A percentile compares a stretch with the other conserved stretches of the same genome.
These are phyloP conservation scores for Oreohelix idahoensis DNA, from an alignment of 1,140 invertebrate genomes.

Conservation along the genomic window DNA sequence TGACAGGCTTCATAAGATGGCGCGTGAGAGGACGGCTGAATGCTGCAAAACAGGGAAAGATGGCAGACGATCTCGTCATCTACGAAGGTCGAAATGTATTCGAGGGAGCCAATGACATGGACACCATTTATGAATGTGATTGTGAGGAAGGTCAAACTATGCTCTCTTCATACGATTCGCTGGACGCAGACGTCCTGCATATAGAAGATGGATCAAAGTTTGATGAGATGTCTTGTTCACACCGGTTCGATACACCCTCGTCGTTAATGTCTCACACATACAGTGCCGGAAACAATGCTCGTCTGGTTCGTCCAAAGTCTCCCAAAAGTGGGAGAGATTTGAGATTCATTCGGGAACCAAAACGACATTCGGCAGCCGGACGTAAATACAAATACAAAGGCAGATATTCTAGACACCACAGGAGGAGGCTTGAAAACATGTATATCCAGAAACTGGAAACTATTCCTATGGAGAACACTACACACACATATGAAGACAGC, in stretches of 20 bases:
- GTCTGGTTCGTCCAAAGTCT: not conserved
- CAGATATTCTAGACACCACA: not conserved
- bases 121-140: slow-evolving; percentile 24
- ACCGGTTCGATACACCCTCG: not conserved
- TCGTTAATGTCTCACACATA: not conserved
- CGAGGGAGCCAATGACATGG: not conserved
- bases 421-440: not conserved
- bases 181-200: not conserved
- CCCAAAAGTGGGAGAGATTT: not conserved
- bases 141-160: not conserved
- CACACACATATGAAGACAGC: not conserved
- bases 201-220: not conserved
- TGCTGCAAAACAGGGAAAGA: not conserved
- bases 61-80: not conserved
- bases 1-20: slow-evolving; percentile 19
- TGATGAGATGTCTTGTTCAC: not conserved
- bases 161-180: not conserved
- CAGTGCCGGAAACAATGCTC: not conserved
- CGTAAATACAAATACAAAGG: not conserved
- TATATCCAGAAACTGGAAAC: not conserved
- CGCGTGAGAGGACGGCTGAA: not conserved
- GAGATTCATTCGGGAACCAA: not conserved
- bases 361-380: not conserved
- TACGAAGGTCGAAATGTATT: not conserved
- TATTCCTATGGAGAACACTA: not conserved